Percentiles rank a stretch among this genome's conserved stretches.
Evolutionary conservation across 2,797 vertebrate genomes (phyloP).

Genomic region (Brachyalestes nurse): DNA sequence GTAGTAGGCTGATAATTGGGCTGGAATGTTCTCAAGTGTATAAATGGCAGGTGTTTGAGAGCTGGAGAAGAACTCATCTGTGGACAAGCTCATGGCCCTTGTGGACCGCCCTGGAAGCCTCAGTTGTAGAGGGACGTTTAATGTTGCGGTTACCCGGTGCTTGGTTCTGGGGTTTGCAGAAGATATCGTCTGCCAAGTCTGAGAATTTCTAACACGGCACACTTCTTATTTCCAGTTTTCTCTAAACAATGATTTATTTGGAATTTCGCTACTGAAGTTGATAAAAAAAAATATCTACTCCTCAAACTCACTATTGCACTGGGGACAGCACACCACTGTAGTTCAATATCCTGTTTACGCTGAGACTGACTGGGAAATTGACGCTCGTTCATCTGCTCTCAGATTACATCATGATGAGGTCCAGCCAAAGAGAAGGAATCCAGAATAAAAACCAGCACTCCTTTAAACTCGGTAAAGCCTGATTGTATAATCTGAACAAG

Average conservation of each 20-base stretch:
- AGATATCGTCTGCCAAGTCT: background rate
- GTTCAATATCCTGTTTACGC: conserved; percentile 21
- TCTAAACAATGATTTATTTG: background rate
- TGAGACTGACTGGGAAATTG: background rate
- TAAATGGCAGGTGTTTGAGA: conserved; percentile 1
- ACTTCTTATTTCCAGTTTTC: conserved; percentile 10
- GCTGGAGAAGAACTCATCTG: background rate
- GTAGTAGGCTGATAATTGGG: background rate
- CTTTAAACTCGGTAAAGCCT: background rate
- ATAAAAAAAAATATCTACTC: background rate
- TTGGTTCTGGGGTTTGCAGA: background rate
- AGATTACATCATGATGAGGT: conserved; percentile 12
- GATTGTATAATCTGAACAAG: background rate
- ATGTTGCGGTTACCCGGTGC: background rate
- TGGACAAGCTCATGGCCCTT: background rate
- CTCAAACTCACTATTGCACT: background rate
- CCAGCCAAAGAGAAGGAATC: background rate
- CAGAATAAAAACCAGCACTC: background rate
- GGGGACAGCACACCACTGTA: background rate
- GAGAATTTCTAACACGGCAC: background rate
- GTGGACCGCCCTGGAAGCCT: background rate
- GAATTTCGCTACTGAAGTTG: background rate
- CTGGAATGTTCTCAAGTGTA: background rate
- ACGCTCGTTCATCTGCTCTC: background rate
- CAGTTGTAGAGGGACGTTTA: background rate